phyloP scores from a whole-genome alignment of 2,797 vertebrate genomes.

The Argyrosomus regius region DNA sequence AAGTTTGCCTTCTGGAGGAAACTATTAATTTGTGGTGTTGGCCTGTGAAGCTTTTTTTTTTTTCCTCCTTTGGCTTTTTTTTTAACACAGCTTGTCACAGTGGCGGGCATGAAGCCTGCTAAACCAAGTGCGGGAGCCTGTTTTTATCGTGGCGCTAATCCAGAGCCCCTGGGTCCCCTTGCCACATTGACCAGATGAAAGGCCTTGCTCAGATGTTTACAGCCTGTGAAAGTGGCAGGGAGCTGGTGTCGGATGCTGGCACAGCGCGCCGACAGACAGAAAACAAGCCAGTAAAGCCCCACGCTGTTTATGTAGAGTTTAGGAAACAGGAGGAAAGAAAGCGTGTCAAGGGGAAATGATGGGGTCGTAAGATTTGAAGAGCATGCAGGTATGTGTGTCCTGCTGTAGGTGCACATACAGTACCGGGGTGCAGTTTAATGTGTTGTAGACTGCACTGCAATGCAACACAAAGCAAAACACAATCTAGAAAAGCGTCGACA shows the following conservation, averaged over 20 bases:
- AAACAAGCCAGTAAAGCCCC: slow-evolving; percentile 86
- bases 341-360: slow-evolving; percentile 67
- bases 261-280: slow-evolving; percentile 82
- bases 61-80: slow-evolving; percentile 47
- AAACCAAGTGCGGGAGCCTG: slow-evolving; percentile 75
- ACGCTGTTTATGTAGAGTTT: slow-evolving; percentile 79
- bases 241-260: slow-evolving; percentile 82
- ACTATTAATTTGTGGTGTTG: slow-evolving; percentile 85
- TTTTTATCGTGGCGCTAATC: slow-evolving; percentile 85
- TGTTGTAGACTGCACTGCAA: not conserved
- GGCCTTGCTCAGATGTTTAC: slow-evolving; percentile 86
- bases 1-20: slow-evolving; percentile 82
- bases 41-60: slow-evolving; percentile 73
- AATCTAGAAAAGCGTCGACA: not conserved
- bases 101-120: slow-evolving; percentile 74
- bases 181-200: slow-evolving; percentile 88
- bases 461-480: not conserved
- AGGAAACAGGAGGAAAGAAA: slow-evolving; percentile 65
- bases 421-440: not conserved
- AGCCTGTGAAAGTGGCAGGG: slow-evolving; percentile 87
- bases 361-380: slow-evolving; percentile 62
- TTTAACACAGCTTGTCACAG: slow-evolving; percentile 74
- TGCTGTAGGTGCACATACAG: not conserved
- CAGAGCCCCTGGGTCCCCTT: slow-evolving; percentile 84
- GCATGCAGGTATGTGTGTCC: slow-evolving; percentile 34